Percentiles rank a stretch among this genome's conserved stretches.
Evolutionary conservation across 1,140 invertebrate genomes (phyloP).

Genomic region (Cotesia vestalis): DNA sequence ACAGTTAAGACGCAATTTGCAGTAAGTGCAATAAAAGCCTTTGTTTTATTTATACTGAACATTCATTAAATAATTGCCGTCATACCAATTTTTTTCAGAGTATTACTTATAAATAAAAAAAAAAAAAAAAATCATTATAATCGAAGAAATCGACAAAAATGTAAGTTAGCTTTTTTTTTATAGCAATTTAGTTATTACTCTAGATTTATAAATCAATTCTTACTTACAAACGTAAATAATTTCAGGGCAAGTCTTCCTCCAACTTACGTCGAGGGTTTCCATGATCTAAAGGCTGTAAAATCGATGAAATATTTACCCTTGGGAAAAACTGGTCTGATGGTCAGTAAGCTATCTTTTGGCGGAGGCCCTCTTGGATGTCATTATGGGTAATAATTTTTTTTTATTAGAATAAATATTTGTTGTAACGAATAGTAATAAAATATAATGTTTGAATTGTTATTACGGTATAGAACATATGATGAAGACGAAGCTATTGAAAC

Average conservation of each 20-base stretch:
- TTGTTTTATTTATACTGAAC: too few species aligned
- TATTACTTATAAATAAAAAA: too few species aligned
- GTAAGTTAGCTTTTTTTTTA: too few species aligned
- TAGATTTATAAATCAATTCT: too few species aligned
- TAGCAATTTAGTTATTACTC: too few species aligned
- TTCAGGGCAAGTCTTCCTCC: conserved; percentile 53
- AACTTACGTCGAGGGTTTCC: conserved; percentile 70
- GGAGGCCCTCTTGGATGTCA: conserved; percentile 61
- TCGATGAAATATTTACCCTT: conserved; percentile 68
- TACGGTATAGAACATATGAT: conserved; percentile 62
- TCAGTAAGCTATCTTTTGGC: conserved; percentile 72
- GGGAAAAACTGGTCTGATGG: conserved; percentile 69
- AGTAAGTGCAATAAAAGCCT: too few species aligned
- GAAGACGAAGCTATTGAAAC: conserved; percentile 75
- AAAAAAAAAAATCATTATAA: too few species aligned
- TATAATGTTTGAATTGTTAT: neutral
- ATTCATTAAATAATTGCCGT: too few species aligned
- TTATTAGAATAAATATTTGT: conserved; percentile 20
- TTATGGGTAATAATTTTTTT: conserved; percentile 57
- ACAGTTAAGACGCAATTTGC: too few species aligned
- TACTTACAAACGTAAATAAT: neutral
- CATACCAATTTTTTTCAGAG: too few species aligned
- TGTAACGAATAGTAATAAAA: neutral
- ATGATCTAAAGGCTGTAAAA: conserved; percentile 65
- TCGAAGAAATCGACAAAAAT: too few species aligned